Conservation (phyloP, 2,888 invertebrate genomes). For the Nomada fucata region DNA sequence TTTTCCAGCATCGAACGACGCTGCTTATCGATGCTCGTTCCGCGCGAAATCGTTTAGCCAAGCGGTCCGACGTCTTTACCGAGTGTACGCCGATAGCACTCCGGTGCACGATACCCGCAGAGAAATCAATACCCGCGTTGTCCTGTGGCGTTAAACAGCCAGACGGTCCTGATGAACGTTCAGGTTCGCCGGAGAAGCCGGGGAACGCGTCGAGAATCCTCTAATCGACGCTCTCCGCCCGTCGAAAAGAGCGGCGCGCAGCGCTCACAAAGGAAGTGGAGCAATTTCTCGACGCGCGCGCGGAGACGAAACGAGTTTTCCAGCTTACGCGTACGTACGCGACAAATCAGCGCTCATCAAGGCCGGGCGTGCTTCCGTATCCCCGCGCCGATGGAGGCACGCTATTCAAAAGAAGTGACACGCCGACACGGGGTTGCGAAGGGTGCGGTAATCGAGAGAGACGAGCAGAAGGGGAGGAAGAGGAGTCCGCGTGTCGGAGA, state of each 20-base stretch:
- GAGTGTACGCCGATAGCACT: too few species aligned
- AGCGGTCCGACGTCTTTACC: background rate
- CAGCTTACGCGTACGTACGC: constrained; percentile 14
- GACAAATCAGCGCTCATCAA: constrained; percentile 51
- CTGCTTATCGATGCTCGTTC: constrained; percentile 32
- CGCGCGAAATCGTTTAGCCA: constrained; percentile 2
- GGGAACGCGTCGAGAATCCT: background rate
- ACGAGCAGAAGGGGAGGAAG: constrained; percentile 5
- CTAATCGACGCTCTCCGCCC: background rate
- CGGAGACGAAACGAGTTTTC: constrained; percentile 19
- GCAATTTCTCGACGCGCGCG: constrained; percentile 39
- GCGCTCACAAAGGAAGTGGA: constrained; percentile 22
- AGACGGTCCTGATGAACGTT: background rate
- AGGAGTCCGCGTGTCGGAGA: constrained; percentile 42
- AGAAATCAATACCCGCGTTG: background rate
- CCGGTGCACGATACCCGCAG: too few species aligned
- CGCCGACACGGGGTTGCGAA: constrained; percentile 33
- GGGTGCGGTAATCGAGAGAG: constrained; percentile 62
- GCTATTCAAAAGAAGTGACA: constrained; percentile 40
- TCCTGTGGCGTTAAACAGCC: background rate
- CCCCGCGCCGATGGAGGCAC: constrained; percentile 18
- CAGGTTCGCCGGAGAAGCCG: too few species aligned
- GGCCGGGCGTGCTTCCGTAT: constrained; percentile 3
- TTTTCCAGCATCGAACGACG: constrained; percentile 41
- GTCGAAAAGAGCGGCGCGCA: constrained; percentile 16